phyloP scores from a whole-genome alignment of 2,888 invertebrate genomes.

The Andrena praecox region DNA sequence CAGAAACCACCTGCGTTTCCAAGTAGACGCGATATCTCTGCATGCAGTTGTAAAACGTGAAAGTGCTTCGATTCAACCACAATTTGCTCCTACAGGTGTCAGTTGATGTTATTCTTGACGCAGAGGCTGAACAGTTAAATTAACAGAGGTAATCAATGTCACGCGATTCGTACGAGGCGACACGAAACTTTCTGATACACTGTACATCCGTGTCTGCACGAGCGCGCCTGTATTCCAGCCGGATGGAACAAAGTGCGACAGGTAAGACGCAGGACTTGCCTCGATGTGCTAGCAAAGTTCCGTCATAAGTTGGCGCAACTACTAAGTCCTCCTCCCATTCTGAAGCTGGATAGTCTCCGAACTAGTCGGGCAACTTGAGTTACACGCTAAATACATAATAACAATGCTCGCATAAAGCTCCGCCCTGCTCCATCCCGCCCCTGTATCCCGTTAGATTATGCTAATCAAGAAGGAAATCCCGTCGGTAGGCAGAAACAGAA shows the following conservation, averaged over 20 bases:
- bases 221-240: constrained; percentile 33
- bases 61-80: too few relatives aligned
- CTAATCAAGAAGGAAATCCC: constrained; percentile 62
- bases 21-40: too few relatives aligned
- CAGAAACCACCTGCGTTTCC: too few relatives aligned
- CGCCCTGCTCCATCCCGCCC: neutral
- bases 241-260: constrained; percentile 29
- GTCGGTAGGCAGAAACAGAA: constrained; percentile 40
- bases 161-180: constrained; percentile 22
- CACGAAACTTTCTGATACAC: constrained; percentile 26
- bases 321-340: constrained; percentile 57
- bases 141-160: constrained; percentile 12
- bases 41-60: neutral
- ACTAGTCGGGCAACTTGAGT: constrained; percentile 55
- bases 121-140: constrained; percentile 19
- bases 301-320: constrained; percentile 63
- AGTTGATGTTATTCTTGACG: neutral
- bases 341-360: constrained; percentile 47
- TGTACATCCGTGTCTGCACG: neutral
- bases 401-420: constrained; percentile 47
- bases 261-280: constrained; percentile 32
- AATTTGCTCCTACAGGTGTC: constrained; percentile 3
- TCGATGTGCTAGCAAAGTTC: constrained; percentile 59
- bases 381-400: constrained; percentile 67
- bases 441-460: constrained; percentile 56